Evolutionary conservation across 2,888 invertebrate species (phyloP).

Genomic region (Hirtodrosophila trivittata): DNA sequence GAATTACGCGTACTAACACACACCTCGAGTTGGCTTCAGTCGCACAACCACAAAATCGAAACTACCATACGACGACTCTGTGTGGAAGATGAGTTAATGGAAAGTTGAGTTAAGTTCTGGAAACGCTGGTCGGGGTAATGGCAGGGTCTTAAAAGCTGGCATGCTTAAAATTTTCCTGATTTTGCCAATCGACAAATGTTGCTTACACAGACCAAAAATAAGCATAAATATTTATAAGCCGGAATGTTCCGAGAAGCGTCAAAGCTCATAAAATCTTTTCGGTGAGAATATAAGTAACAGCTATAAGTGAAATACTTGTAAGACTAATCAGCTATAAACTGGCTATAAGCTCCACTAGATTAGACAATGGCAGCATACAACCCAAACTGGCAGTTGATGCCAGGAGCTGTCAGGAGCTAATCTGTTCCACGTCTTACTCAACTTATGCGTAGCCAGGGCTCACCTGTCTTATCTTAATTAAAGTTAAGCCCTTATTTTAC

Average conservation of each 20-base stretch:
- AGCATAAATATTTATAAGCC: slow-evolving; percentile 50
- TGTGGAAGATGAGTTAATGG: slow-evolving; percentile 3
- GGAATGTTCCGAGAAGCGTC: slow-evolving; percentile 7
- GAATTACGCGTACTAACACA: slow-evolving; percentile 63
- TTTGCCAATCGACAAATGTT: slow-evolving; percentile 74
- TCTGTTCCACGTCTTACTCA: too few species aligned
- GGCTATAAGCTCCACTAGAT: too few species aligned
- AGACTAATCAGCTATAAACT: too few species aligned
- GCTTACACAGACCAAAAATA: slow-evolving; percentile 56
- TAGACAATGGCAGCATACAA: too few species aligned
- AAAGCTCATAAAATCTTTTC: slow-evolving; percentile 2
- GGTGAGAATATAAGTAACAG: too few species aligned
- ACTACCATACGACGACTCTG: slow-evolving; percentile 46
- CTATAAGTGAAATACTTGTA: too few species aligned
- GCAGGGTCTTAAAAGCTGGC: neutral
- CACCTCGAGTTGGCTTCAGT: neutral
- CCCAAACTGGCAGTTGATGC: too few species aligned
- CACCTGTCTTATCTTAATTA: too few species aligned
- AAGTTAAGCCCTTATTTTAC: too few species aligned
- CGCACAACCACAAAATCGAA: slow-evolving; percentile 39
- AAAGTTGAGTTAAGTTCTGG: neutral
- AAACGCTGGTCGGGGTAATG: too few species aligned
- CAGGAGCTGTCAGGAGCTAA: too few species aligned
- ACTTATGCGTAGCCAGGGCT: too few species aligned
- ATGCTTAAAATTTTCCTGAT: slow-evolving; percentile 59